These are phyloP conservation scores for Chloropsis hardwickii DNA, from an alignment of 2,113 vertebrate species.

Conservation along the genomic window DNA sequence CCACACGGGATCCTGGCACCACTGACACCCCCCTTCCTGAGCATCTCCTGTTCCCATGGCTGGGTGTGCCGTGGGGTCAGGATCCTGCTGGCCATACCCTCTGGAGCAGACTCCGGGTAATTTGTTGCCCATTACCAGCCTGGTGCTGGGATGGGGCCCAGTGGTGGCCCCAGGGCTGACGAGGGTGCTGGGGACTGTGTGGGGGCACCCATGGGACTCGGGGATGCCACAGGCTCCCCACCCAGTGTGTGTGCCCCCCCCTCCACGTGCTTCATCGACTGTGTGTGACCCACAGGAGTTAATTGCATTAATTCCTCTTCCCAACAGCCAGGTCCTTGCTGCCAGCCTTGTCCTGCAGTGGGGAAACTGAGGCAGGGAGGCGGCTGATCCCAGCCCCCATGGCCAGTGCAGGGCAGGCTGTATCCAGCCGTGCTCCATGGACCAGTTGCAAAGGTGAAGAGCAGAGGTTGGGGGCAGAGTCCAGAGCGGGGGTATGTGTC, in stretches of 20 bases:
- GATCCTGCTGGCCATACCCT: neutral
- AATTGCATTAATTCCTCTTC: neutral
- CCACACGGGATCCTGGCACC: rapidly evolving
- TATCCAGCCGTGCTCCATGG: neutral
- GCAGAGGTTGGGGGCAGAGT: slow-evolving; percentile 41
- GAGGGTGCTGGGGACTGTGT: rapidly evolving
- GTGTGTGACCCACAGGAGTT: neutral
- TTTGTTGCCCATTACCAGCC: neutral
- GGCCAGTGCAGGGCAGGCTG: neutral
- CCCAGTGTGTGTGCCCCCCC: rapidly evolving
- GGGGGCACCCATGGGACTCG: rapidly evolving
- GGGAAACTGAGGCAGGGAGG: neutral
- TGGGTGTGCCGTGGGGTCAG: neutral
- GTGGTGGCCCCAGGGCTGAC: neutral
- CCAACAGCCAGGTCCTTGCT: rapidly evolving
- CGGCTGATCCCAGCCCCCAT: neutral
- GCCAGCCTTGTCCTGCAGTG: neutral
- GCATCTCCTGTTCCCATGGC: neutral
- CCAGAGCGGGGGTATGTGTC: neutral
- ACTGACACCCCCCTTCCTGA: neutral
- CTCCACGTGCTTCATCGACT: rapidly evolving
- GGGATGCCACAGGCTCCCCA: neutral
- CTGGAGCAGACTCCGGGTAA: neutral
- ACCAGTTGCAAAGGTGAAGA: slow-evolving; percentile 1
- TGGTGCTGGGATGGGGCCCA: no score